These are phyloP conservation scores for Gallinago stenura DNA, from an alignment of 2,797 vertebrate genomes.

Conservation along the genomic window DNA sequence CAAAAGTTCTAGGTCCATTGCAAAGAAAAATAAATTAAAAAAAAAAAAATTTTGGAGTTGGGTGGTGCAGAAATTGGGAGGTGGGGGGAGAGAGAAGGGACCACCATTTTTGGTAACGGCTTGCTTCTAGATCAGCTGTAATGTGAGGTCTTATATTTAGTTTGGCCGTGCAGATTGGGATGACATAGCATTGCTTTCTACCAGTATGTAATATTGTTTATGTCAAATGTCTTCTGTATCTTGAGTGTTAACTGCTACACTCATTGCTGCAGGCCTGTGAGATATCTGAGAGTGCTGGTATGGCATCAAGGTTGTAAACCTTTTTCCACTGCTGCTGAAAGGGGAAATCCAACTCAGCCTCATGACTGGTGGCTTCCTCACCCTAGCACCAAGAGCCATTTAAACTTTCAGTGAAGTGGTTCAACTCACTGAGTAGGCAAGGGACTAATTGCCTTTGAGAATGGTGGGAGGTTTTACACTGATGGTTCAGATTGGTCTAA, in stretches of 20 bases:
- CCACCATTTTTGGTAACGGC: neutral
- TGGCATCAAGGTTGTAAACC: neutral
- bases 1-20: neutral
- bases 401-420: neutral
- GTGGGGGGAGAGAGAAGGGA: neutral
- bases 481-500: neutral
- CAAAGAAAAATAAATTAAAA: neutral
- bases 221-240: neutral
- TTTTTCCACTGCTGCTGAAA: neutral
- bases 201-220: neutral
- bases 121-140: neutral
- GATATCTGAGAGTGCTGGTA: neutral
- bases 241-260: neutral
- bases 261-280: neutral
- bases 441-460: neutral
- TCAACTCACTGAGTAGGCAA: neutral
- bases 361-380: neutral
- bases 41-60: accelerated
- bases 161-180: neutral
- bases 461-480: neutral
- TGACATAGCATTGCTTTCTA: neutral
- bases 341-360: neutral
- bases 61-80: neutral
- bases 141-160: neutral
- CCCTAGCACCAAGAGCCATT: neutral